phyloP scores from a whole-genome alignment of 1,140 invertebrate species.

The Trichogramma pretiosum region DNA sequence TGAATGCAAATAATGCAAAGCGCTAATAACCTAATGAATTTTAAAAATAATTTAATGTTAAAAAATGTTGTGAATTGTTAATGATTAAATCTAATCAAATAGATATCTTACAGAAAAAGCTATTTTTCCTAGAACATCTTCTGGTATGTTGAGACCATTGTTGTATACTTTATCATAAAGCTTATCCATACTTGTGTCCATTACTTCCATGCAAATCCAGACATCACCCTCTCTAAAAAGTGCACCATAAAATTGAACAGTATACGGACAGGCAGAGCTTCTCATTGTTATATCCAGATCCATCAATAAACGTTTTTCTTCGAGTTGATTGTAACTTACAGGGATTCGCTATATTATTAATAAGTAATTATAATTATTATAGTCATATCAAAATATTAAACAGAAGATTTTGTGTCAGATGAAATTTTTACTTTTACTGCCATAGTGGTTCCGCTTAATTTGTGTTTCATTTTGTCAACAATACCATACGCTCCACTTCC shows the following conservation, averaged over 20 bases:
- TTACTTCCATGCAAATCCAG: slow-evolving; percentile 99
- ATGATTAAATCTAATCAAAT: background rate
- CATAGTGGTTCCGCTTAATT: slow-evolving; percentile 79
- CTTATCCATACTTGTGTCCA: slow-evolving; percentile 97
- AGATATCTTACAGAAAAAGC: slow-evolving; percentile 76
- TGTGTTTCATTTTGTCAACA: slow-evolving; percentile 92
- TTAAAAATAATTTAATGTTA: slow-evolving; percentile 19
- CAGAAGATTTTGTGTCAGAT: background rate
- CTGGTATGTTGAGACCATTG: slow-evolving; percentile 71
- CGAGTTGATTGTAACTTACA: slow-evolving; percentile 83
- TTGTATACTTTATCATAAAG: slow-evolving; percentile 82
- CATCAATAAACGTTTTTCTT: slow-evolving; percentile 90
- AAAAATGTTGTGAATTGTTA: background rate
- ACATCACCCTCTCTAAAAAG: slow-evolving; percentile 93
- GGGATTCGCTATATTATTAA: slow-evolving; percentile 71
- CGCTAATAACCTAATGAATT: slow-evolving; percentile 70
- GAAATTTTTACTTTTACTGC: slow-evolving; percentile 76
- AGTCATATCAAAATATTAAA: slow-evolving; percentile 1
- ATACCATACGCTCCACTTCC: slow-evolving; percentile 93
- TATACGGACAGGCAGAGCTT: slow-evolving; percentile 90
- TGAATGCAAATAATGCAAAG: slow-evolving; percentile 88
- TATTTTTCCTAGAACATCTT: slow-evolving; percentile 91
- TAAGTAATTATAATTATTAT: background rate
- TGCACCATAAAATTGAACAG: slow-evolving; percentile 96
- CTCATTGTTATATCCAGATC: slow-evolving; percentile 92